Base-by-base conservation (phyloP, 2,113 vertebrate genomes). In the Seriola rivoliana region DNA sequence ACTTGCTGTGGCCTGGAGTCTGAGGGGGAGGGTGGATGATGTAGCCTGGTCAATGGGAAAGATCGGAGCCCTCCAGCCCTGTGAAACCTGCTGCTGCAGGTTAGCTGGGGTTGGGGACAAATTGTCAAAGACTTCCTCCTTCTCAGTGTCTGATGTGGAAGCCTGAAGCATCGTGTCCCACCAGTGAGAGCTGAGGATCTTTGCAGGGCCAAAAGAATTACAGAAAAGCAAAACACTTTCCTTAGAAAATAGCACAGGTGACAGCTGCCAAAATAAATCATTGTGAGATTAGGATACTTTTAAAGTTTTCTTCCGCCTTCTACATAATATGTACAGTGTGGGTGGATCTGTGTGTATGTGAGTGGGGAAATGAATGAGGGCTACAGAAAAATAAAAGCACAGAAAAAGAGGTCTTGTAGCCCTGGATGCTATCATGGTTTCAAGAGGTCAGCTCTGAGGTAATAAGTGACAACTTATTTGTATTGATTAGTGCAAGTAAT, bases 71-170 rank as follows among this genome's bases (percentile, higher is more conserved):
- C 17, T 73, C 12, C 25, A n/a, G 63, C 21, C 62, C 75, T 78
- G 82, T 85, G 71, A 91, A 85, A 71, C 74, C 82, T 59, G 62
- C 25, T 58, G n/a, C 70, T 55, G 67, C 62, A 74, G 89, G 86
- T 91, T 80, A 82, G 75, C 40, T 13, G 1, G 52, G 85, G 88
- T 86, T 80, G 12, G 3, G 68, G 71, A 85, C 73, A 77, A 88
- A 85, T 52, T 65, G 87, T 68, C 65, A 80, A 81, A 83, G 57
- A 85, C 75, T 81, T 79, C 36, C 60, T 59, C 62, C 36, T 63
- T 81, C 23, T 71, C 46, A 12, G 63, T 62, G 55, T 85, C 71
- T 74, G n/a, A 19, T 34, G 63, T 63, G 50, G 63, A 46, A 21
- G 52, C 85, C 80, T 1, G n/a, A 77, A 80, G 78, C 72, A 48